Percentiles rank a stretch among this genome's conserved stretches.
Conservation (phyloP, 1,140 invertebrate genomes). For the Neuroterus valhalla region DNA sequence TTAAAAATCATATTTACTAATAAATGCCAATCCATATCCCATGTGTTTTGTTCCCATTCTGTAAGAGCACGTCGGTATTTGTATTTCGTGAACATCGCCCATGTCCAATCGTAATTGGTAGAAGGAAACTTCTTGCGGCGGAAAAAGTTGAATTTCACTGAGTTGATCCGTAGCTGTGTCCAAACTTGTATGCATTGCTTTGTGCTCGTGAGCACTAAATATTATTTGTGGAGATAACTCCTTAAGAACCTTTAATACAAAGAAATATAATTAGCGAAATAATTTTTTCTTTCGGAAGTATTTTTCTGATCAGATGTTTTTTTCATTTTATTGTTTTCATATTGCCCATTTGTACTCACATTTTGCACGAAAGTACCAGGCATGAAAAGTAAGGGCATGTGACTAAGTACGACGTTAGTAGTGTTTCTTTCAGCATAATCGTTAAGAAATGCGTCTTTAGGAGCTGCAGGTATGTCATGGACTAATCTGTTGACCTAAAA, state of each 20-base stretch:
- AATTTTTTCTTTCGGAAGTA: not conserved
- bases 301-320: not conserved
- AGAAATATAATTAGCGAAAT: slow-evolving; percentile 34
- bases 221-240: slow-evolving; percentile 85
- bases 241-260: slow-evolving; percentile 77
- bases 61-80: slow-evolving; percentile 95
- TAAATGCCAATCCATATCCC: slow-evolving; percentile 88
- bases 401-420: slow-evolving; percentile 82
- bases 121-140: slow-evolving; percentile 72
- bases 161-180: slow-evolving; percentile 72
- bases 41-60: slow-evolving; percentile 91
- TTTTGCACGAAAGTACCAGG: slow-evolving; percentile 79
- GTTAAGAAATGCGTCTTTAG: slow-evolving; percentile 77
- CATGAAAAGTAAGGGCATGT: slow-evolving; percentile 80
- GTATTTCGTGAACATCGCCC: slow-evolving; percentile 85
- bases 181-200: slow-evolving; percentile 77
- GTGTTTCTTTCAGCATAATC: slow-evolving; percentile 76
- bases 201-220: slow-evolving; percentile 90
- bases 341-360: slow-evolving; percentile 73
- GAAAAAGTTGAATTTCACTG: slow-evolving; percentile 71
- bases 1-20: slow-evolving; percentile 79
- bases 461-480: slow-evolving; percentile 68
- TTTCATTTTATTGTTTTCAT: no score
- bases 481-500: slow-evolving; percentile 84
- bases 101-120: slow-evolving; percentile 73